These are phyloP conservation scores for Monodelphis domestica DNA, from an alignment of 2,797 vertebrate genomes.

Conservation along the genomic window DNA sequence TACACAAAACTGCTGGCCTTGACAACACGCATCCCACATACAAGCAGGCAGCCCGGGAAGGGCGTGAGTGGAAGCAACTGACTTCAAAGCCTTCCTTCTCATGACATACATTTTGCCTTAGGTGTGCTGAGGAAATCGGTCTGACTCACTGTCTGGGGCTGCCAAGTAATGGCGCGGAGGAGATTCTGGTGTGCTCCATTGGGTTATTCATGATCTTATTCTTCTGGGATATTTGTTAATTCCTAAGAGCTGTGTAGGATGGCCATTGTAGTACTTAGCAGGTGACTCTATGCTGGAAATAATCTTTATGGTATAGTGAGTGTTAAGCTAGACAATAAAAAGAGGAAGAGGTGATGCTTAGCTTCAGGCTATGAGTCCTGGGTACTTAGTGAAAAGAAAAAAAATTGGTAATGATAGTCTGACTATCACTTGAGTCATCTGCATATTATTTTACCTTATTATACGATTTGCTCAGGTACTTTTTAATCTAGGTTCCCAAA, in stretches of 20 bases:
- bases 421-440: slow-evolving; percentile 34
- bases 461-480: neutral
- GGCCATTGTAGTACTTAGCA: slow-evolving; percentile 58
- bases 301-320: slow-evolving; percentile 47
- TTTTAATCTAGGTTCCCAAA: slow-evolving; percentile 41
- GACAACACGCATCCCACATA: slow-evolving; percentile 53
- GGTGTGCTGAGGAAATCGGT: slow-evolving; percentile 55
- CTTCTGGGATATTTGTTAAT: slow-evolving; percentile 74
- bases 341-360: slow-evolving; percentile 1
- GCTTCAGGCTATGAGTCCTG: slow-evolving; percentile 62
- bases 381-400: slow-evolving; percentile 39
- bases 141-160: slow-evolving; percentile 61
- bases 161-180: neutral
- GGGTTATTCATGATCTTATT: slow-evolving; percentile 63
- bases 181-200: slow-evolving; percentile 38
- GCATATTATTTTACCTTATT: slow-evolving; percentile 6
- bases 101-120: slow-evolving; percentile 66
- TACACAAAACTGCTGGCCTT: slow-evolving; percentile 46
- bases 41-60: slow-evolving; percentile 50
- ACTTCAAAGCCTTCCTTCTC: slow-evolving; percentile 60
- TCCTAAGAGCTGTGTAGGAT: slow-evolving; percentile 45
- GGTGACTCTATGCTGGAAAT: slow-evolving; percentile 45
- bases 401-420: neutral
- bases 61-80: slow-evolving; percentile 22
- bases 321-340: slow-evolving; percentile 60